phyloP scores from a whole-genome alignment of 2,888 invertebrate species.

The Phragmatobia fuliginosa region DNA sequence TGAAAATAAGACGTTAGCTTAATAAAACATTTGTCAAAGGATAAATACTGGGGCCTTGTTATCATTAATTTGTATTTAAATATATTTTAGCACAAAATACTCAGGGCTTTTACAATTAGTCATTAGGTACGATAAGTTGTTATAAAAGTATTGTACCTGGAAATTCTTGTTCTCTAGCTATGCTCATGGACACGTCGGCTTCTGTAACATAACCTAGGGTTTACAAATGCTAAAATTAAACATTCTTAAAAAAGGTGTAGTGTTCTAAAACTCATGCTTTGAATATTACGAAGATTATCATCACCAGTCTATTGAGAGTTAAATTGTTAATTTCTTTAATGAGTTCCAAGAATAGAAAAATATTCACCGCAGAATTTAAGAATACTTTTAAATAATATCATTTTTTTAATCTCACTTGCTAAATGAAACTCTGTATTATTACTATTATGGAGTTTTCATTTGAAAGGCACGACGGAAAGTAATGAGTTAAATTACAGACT shows the following conservation, averaged over 20 bases:
- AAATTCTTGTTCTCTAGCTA: conserved; percentile 89
- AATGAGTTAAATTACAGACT: too few species aligned
- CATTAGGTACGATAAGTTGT: background rate
- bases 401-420: background rate
- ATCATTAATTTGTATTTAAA: background rate
- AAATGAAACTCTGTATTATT: too few species aligned
- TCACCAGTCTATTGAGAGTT: too few species aligned
- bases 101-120: background rate
- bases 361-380: background rate
- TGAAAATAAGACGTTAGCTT: conserved; percentile 49
- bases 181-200: conserved; percentile 89
- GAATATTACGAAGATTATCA: background rate
- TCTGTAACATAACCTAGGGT: conserved; percentile 79
- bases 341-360: background rate
- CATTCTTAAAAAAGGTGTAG: background rate
- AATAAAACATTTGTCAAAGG: too few species aligned
- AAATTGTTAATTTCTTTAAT: background rate
- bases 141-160: conserved; percentile 72
- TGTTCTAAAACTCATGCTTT: conserved; percentile 34
- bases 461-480: too few species aligned
- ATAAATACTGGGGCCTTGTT: background rate
- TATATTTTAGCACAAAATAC: too few species aligned
- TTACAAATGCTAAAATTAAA: background rate
- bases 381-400: background rate
- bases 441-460: too few species aligned